Evolutionary conservation across 1,140 invertebrate species (phyloP), one percentile per base, ranked within the genome.

Genomic region (Glossosoma conforme): DNA sequence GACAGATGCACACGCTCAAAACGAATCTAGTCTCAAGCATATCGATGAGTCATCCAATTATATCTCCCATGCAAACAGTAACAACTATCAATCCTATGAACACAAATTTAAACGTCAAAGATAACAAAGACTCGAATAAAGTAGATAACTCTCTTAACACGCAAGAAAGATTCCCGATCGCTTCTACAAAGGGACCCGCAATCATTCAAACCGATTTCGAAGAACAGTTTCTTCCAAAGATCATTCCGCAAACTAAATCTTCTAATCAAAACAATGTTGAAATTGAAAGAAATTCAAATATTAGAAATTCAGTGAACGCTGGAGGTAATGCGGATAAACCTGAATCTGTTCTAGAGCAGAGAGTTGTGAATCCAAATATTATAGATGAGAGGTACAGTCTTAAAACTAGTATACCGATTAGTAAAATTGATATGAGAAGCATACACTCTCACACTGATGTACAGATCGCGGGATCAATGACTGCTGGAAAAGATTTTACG

Each of bases 391-490:
- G 66, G 45, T 70, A 68, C 33, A 70, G 68, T 55, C 58, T 74
- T 24, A 74, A 71, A 65, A 74, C 69, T 2, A 72, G 69, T 53
- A 74, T 72, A 54, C 69, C 70, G 4, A 71, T 72, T 14, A 70
- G 67, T 41, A 72, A 72, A 62, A 66, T 74, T 10, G 71, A 74
- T 52, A 49, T 49, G 37, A 30, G 46, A 20, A 49, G 46, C 21
- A 49, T 49, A 15, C 28, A 38, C 11, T 19, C 37, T n/a, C 46
- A 49, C n/a, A 49, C 24, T 10, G 46, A 49, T 11, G 20, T 21
- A 2, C n/a, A n/a, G n/a, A n/a, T n/a, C n/a, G n/a, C n/a, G n/a
- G n/a, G n/a, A n/a, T n/a, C n/a, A n/a, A n/a, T n/a, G n/a, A n/a
- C n/a, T n/a, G n/a, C n/a, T n/a, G n/a, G n/a, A n/a, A n/a, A n/a